Conservation (phyloP, 2,113 vertebrate species). For the Camelus bactrianus region DNA sequence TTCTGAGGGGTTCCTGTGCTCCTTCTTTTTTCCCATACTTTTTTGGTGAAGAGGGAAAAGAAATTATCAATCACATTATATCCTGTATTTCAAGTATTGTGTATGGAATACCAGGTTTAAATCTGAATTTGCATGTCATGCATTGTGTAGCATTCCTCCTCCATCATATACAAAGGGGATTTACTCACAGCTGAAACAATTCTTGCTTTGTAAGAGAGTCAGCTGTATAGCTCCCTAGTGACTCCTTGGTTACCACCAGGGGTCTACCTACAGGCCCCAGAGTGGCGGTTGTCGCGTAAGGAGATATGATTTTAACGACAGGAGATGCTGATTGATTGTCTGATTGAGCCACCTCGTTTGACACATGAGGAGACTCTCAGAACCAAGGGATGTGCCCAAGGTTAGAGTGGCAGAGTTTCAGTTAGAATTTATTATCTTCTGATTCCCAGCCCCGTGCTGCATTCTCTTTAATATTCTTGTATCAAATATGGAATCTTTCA, state of each 20-base stretch:
- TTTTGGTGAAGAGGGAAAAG: constrained; percentile 20
- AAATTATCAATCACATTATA: constrained; percentile 1
- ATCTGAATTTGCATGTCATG: background rate
- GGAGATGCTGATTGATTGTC: background rate
- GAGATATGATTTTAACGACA: background rate
- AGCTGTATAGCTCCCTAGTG: background rate
- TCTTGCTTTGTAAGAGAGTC: background rate
- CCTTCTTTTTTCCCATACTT: background rate
- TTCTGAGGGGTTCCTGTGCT: background rate
- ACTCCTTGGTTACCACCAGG: background rate
- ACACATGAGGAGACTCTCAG: background rate
- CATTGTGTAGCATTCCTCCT: background rate
- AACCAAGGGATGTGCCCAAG: background rate
- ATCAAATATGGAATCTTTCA: background rate
- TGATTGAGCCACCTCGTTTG: background rate
- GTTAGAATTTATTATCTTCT: background rate
- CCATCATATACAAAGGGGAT: background rate
- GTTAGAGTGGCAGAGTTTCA: background rate
- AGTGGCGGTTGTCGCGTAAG: background rate
- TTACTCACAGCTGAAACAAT: background rate
- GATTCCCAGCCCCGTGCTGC: background rate
- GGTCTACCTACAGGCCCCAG: background rate
- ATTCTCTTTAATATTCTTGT: background rate
- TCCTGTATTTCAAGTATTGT: background rate
- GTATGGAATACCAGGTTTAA: background rate